These are phyloP conservation scores for Philaethria dido DNA, from an alignment of 2,888 invertebrate species.

Conservation along the genomic window DNA sequence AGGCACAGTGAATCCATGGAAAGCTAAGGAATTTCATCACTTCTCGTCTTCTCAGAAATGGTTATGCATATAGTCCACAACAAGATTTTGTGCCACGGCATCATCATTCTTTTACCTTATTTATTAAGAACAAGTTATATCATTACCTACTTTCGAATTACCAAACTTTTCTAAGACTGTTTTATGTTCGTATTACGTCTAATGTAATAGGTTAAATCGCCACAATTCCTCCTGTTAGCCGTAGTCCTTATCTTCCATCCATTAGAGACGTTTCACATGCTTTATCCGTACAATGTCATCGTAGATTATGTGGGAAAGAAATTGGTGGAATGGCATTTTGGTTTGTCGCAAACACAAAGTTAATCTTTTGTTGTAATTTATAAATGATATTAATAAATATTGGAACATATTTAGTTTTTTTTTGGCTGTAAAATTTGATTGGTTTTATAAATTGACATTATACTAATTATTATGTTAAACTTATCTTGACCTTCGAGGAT, in stretches of 20 bases:
- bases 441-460: no score
- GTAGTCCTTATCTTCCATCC: constrained; percentile 32
- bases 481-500: no score
- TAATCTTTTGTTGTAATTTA: neutral
- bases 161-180: constrained; percentile 23
- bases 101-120: neutral
- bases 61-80: neutral
- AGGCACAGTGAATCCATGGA: no score
- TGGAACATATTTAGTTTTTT: no score
- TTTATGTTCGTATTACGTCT: constrained; percentile 19
- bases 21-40: no score
- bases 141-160: constrained; percentile 11
- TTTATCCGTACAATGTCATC: constrained; percentile 23
- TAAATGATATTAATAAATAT: neutral
- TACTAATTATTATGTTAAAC: no score
- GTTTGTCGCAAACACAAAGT: constrained; percentile 13
- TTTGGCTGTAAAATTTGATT: no score
- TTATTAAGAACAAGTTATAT: neutral
- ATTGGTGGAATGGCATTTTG: constrained; percentile 10
- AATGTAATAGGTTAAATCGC: constrained; percentile 13
- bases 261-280: constrained; percentile 28
- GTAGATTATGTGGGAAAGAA: constrained; percentile 10
- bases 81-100: neutral
- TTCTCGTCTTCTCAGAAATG: constrained; percentile 1
- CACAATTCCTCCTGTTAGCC: constrained; percentile 13